Evolutionary conservation across 2,888 invertebrate species (phyloP), one percentile per base, ranked within the genome.

Genomic region (Volucella inflata): DNA sequence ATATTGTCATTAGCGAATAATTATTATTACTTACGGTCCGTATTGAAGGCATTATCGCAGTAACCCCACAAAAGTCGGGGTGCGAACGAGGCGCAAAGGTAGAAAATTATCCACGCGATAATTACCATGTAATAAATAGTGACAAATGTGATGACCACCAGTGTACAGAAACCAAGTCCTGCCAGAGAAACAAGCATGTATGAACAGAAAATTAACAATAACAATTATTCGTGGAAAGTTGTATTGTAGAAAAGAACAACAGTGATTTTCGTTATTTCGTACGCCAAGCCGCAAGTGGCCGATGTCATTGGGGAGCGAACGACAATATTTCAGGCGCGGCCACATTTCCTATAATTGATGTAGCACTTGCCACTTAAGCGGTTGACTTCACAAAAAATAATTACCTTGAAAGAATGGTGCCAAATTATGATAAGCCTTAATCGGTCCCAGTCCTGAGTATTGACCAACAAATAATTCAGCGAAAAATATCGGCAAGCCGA

Each of bases 61-160:
- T 93, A 93, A 55, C 95, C 95, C 95, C 96, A 96, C 21, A 94
- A 94, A 64, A 96, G 91, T 59, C 93, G 92, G 0, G 94, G 93
- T 10, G 93, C 92, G 85, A 96, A 94, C 0, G 96, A 96, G 1
- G 95, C 94, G 67, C 95, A 94, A 42, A 95, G 95, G 90, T 96
- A 97, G 90, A 95, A 96, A 17, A 96, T 91, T 0, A 95, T 95
- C 95, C 96, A 96, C 0, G 95, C 94, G 55, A 96, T 95, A 83
- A 96, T 95, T 46, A 96, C 94, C 95, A 96, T 96, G 92, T 96
- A 96, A 90, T 96, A 96, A 87, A 96, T 94, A 16, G 95, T 95
- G 67, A 96, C 94, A 51, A 96, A 92, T n/a, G 93, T 93, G 48
- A 96, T 95, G 30, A 96, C 95, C 46, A 95, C 93, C 84, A 96